A percentile compares a stretch with the other conserved stretches of the same genome.
phyloP scores from a whole-genome alignment of 2,888 invertebrate species.

The Ormyrus nitidulus region DNA sequence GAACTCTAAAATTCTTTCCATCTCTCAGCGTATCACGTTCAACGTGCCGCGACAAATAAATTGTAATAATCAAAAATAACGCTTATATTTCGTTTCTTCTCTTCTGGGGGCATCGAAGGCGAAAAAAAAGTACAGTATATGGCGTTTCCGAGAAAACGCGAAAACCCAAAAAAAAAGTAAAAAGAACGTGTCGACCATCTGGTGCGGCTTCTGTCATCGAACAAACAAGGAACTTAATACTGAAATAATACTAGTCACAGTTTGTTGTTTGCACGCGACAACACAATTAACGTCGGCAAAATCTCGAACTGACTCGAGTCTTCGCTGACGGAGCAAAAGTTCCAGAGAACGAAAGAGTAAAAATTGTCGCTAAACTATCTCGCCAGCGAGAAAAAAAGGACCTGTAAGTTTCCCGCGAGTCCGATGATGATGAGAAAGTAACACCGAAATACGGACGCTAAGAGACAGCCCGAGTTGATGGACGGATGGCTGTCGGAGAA shows the following conservation, averaged over 20 bases:
- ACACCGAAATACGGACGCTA: slow-evolving; percentile 32
- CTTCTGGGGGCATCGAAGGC: slow-evolving; percentile 1
- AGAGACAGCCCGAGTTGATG: slow-evolving; percentile 68
- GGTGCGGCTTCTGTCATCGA: slow-evolving; percentile 20
- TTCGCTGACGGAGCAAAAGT: background rate
- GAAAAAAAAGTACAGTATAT: background rate
- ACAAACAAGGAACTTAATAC: slow-evolving; percentile 56
- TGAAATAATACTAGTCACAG: slow-evolving; percentile 55
- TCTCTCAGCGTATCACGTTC: slow-evolving; percentile 58
- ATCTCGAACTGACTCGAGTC: background rate
- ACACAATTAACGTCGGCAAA: background rate
- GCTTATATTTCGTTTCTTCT: slow-evolving; percentile 15
- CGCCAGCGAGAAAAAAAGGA: slow-evolving; percentile 67
- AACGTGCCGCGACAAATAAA: slow-evolving; percentile 58
- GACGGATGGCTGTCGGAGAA: slow-evolving; percentile 69
- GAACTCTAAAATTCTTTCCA: slow-evolving; percentile 15
- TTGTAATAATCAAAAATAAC: slow-evolving; percentile 50
- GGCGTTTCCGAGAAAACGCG: background rate
- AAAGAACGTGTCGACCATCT: slow-evolving; percentile 12
- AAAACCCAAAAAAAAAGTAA: background rate
- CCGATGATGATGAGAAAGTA: too few relatives aligned
- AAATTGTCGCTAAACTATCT: slow-evolving; percentile 60
- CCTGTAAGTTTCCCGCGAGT: background rate
- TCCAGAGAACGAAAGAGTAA: background rate
- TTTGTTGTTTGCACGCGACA: slow-evolving; percentile 22